phyloP scores from a whole-genome alignment of 2,888 invertebrate species.

The Drosophila lacicola region DNA sequence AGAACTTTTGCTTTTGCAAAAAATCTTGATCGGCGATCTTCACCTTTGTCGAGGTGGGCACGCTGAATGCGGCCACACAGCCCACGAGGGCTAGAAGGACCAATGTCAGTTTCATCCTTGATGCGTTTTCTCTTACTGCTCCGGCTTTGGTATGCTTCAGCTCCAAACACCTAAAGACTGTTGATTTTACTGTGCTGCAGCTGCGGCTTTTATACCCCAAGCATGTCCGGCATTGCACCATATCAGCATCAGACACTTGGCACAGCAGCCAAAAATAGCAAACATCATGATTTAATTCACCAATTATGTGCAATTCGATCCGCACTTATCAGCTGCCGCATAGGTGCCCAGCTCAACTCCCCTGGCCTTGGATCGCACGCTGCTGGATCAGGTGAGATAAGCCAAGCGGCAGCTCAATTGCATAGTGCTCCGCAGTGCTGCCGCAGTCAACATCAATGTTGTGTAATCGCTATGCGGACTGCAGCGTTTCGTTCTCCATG shows the following conservation, averaged over 20 bases:
- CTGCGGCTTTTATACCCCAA: constrained; percentile 61
- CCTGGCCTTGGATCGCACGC: constrained; percentile 17
- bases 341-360: constrained; percentile 1
- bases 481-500: constrained; percentile 25
- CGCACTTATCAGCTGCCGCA: constrained; percentile 22
- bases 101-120: constrained; percentile 77
- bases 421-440: constrained; percentile 14
- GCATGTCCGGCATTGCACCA: constrained; percentile 29
- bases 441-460: constrained; percentile 9
- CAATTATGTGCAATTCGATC: constrained; percentile 29
- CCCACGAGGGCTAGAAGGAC: constrained; percentile 79
- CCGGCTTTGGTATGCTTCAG: constrained; percentile 67
- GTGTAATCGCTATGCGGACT: constrained; percentile 32
- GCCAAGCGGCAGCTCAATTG: constrained; percentile 15
- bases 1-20: constrained; percentile 76
- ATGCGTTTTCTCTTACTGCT: constrained; percentile 56
- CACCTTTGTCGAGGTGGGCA: constrained; percentile 58
- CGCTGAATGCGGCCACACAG: constrained; percentile 70
- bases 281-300: constrained; percentile 24
- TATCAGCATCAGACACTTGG: constrained; percentile 34
- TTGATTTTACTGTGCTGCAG: constrained; percentile 45
- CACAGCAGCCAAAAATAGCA: constrained; percentile 39
- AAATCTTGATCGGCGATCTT: constrained; percentile 74
- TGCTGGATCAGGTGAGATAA: constrained; percentile 34
- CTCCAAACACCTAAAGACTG: constrained; percentile 81